Conservation (phyloP, 2,888 invertebrate species). For the Perizoma flavofasciatum region DNA sequence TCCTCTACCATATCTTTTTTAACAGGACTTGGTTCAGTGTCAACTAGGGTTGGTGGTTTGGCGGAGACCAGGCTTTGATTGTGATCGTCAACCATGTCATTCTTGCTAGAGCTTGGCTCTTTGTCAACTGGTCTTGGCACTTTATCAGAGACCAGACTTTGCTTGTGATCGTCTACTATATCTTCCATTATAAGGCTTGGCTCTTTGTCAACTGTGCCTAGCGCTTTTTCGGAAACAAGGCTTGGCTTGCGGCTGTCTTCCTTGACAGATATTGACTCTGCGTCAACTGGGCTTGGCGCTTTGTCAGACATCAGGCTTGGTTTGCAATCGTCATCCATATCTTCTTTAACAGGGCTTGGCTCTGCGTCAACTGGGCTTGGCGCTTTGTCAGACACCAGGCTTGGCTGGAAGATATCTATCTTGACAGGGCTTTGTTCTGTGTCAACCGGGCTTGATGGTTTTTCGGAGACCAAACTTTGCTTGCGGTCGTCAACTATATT, state of each 20-base stretch:
- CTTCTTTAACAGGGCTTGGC: constrained; percentile 9
- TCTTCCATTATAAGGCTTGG: too few species aligned
- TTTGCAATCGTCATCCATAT: not conserved
- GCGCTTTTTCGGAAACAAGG: not conserved
- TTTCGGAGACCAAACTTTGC: not conserved
- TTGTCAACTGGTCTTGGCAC: not conserved
- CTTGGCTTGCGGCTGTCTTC: constrained; percentile 13
- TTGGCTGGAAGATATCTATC: constrained; percentile 12
- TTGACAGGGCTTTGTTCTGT: not conserved
- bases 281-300: too few species aligned
- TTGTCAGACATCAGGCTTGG: too few species aligned
- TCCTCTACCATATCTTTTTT: not conserved
- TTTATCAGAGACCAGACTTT: too few species aligned
- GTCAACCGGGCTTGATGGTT: not conserved
- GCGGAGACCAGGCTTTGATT: too few species aligned
- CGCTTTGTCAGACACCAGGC: constrained; percentile 18
- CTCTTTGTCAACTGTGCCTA: too few species aligned
- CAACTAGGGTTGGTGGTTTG: too few species aligned
- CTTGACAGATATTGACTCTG: not conserved
- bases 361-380: constrained; percentile 16
- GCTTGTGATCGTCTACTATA: too few species aligned
- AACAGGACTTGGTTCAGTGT: constrained; percentile 19
- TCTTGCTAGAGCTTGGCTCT: not conserved
- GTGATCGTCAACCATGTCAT: too few species aligned
- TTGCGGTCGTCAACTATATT: not conserved